These are phyloP conservation scores for Gymnothorax reevesii DNA, from an alignment of 2,797 vertebrate species.

Conservation along the genomic window DNA sequence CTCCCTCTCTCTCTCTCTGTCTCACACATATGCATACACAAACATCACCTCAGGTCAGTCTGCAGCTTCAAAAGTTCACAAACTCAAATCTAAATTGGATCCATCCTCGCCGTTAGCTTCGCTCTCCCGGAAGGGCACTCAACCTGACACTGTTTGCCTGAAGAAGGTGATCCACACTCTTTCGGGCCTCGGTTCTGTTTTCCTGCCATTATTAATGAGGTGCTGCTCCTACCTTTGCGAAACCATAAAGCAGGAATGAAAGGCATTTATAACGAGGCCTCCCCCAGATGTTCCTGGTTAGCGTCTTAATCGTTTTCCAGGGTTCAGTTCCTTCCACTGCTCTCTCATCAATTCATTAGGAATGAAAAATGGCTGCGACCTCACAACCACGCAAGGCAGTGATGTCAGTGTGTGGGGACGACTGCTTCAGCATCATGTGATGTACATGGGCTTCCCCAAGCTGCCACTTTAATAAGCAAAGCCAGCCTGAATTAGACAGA, in stretches of 20 bases:
- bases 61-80: constrained; percentile 23
- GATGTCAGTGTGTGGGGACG: background rate
- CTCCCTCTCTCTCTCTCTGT: constrained; percentile 5
- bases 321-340: constrained; percentile 38
- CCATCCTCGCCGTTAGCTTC: constrained; percentile 11
- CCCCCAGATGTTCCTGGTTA: constrained; percentile 57
- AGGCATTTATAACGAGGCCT: constrained; percentile 51
- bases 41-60: constrained; percentile 24
- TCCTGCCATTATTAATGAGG: constrained; percentile 45
- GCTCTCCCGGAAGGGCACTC: constrained; percentile 18
- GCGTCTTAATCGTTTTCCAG: constrained; percentile 46
- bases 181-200: constrained; percentile 19
- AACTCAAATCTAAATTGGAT: constrained; percentile 18
- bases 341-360: constrained; percentile 42
- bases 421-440: constrained; percentile 1
- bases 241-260: constrained; percentile 45
- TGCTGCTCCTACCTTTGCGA: constrained; percentile 39
- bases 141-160: constrained; percentile 27
- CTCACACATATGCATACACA: background rate
- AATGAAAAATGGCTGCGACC: constrained; percentile 35
- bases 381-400: background rate
- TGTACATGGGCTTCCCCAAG: background rate
- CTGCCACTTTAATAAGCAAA: background rate
- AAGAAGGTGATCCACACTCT: constrained; percentile 24
- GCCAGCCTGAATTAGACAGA: background rate